These are phyloP conservation scores for Oreotragus oreotragus DNA, from an alignment of 2,113 vertebrate genomes.

Conservation along the genomic window DNA sequence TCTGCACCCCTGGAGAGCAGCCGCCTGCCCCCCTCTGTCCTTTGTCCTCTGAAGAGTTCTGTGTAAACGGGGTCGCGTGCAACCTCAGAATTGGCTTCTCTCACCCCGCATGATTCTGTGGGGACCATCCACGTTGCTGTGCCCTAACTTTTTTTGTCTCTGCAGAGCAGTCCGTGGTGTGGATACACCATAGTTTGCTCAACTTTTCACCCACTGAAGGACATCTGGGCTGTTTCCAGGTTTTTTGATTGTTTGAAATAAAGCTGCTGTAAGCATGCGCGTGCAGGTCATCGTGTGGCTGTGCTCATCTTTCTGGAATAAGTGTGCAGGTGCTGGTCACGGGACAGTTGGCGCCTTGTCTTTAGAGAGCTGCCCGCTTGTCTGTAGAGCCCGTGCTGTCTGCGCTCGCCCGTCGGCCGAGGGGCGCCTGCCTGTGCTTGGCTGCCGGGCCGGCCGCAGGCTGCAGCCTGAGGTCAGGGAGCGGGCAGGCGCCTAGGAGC, in stretches of 20 bases:
- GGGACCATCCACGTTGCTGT: not conserved
- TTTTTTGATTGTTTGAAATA: not conserved
- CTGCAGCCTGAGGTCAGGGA: not conserved
- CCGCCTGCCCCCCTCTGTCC: rapidly evolving
- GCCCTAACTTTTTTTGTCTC: not conserved
- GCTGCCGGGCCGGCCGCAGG: rapidly evolving
- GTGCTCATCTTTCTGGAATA: not conserved
- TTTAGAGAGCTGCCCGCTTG: not conserved
- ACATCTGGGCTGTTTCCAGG: not conserved
- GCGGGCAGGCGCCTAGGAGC: not conserved
- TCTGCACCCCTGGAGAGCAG: not conserved
- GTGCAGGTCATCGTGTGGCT: not conserved
- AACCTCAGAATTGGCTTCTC: not conserved
- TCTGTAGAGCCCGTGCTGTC: not conserved
- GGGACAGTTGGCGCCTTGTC: rapidly evolving
- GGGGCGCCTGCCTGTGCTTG: not conserved
- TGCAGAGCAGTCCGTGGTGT: not conserved
- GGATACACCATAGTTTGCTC: rapidly evolving
- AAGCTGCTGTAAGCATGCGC: rapidly evolving
- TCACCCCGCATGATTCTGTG: rapidly evolving
- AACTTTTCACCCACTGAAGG: too few relatives aligned
- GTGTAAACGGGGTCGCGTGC: rapidly evolving
- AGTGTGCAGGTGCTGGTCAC: not conserved
- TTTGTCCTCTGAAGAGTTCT: not conserved
- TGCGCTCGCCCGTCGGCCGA: too few relatives aligned